Percentiles rank a stretch among this genome's conserved stretches.
Evolutionary conservation across 2,113 vertebrate species (phyloP).

Genomic region (Rostratula benghalensis): DNA sequence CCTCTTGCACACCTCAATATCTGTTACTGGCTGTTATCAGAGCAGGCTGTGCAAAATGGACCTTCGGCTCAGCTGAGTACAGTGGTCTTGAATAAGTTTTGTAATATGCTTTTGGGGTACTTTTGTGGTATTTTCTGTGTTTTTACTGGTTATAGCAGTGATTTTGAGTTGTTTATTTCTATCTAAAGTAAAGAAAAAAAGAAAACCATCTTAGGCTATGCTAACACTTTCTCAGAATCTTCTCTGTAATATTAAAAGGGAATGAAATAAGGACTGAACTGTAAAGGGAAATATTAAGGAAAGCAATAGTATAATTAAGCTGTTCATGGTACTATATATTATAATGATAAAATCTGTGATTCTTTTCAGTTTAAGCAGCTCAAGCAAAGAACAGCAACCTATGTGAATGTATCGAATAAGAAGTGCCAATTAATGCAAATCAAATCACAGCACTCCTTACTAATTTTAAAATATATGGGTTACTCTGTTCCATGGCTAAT

Average conservation of each 20-base stretch:
- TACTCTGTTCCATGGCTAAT: background rate
- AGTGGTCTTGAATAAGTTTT: background rate
- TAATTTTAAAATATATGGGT: background rate
- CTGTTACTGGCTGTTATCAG: background rate
- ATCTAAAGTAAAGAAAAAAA: background rate
- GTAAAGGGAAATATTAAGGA: background rate
- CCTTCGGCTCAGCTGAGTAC: background rate
- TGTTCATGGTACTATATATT: background rate
- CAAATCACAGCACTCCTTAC: background rate
- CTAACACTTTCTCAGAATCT: background rate
- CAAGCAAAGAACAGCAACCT: background rate
- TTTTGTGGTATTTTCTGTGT: background rate
- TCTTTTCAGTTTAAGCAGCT: background rate
- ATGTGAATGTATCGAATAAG: background rate
- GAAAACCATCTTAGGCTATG: background rate
- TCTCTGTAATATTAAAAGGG: background rate
- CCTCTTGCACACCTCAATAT: background rate
- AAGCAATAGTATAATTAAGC: background rate
- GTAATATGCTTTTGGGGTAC: background rate
- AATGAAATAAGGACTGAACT: background rate
- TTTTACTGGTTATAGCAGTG: background rate
- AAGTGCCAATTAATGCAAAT: background rate
- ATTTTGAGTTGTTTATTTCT: background rate
- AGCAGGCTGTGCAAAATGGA: background rate
- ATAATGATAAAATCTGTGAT: background rate